Evolutionary conservation across 2,113 vertebrate genomes (phyloP).

Genomic region (Acanthisitta chloris): DNA sequence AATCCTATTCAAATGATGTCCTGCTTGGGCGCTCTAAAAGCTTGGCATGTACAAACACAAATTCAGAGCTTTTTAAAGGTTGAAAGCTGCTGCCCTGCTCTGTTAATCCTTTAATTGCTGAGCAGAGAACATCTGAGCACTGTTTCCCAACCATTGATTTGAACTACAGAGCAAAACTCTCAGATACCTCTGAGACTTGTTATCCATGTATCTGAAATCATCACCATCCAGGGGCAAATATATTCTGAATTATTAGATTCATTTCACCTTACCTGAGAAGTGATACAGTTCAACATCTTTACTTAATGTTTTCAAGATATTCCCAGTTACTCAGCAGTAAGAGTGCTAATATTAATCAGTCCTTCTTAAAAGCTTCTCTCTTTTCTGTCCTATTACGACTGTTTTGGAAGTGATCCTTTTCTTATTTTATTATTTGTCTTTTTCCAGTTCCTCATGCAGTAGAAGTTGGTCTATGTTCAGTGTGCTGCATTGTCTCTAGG

Average conservation of each 20-base stretch:
- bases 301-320: background rate
- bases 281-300: background rate
- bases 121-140: conserved; percentile 4
- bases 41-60: background rate
- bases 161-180: background rate
- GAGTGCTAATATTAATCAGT: background rate
- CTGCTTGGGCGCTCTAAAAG: background rate
- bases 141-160: background rate
- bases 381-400: background rate
- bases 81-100: conserved; percentile 24
- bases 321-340: background rate
- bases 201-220: background rate
- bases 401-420: background rate
- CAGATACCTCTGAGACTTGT: background rate
- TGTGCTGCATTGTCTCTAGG: background rate
- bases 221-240: background rate
- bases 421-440: background rate
- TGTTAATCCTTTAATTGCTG: background rate
- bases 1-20: conserved; percentile 24
- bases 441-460: background rate
- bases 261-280: background rate
- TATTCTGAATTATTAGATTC: background rate
- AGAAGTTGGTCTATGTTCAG: background rate
- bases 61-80: background rate
- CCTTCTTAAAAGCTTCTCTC: background rate